Percentiles rank a stretch among this genome's conserved stretches.
phyloP scores from a whole-genome alignment of 2,113 vertebrate genomes.

The Hypomesus transpacificus region DNA sequence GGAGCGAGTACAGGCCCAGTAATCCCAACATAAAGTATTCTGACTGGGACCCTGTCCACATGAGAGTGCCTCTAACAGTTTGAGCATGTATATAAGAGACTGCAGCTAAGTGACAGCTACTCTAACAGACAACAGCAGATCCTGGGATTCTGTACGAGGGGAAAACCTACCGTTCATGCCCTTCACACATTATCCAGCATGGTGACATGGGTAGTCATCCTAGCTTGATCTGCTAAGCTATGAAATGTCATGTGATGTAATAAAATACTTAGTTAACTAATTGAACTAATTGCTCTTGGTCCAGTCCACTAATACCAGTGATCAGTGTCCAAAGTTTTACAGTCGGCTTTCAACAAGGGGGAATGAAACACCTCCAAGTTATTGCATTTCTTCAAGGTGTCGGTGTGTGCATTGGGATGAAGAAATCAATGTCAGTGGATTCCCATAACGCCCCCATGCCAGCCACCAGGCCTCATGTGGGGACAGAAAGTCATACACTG shows the following conservation, averaged over 20 bases:
- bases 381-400: slow-evolving; percentile 57
- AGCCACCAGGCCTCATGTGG: slow-evolving; percentile 58
- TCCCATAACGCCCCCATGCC: slow-evolving; percentile 55
- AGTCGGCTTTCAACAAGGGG: slow-evolving; percentile 22
- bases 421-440: slow-evolving; percentile 69
- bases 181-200: slow-evolving; percentile 21
- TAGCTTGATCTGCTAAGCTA: slow-evolving; percentile 16
- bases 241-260: background rate
- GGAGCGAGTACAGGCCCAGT: background rate
- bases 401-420: slow-evolving; percentile 57
- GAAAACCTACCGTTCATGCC: slow-evolving; percentile 23
- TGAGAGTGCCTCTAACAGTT: background rate
- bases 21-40: background rate
- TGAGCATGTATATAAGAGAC: background rate
- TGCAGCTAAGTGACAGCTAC: slow-evolving; percentile 32
- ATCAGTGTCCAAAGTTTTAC: background rate
- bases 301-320: no score
- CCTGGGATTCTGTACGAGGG: background rate
- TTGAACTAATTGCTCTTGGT: no score
- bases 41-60: background rate
- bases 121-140: slow-evolving; percentile 23
- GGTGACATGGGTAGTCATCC: slow-evolving; percentile 38
- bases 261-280: no score
- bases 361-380: slow-evolving; percentile 46
- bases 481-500: slow-evolving; percentile 56